A percentile compares a stretch with the other conserved stretches of the same genome.
Conservation (phyloP, 1,140 invertebrate species). For the Charaxes varanes region DNA sequence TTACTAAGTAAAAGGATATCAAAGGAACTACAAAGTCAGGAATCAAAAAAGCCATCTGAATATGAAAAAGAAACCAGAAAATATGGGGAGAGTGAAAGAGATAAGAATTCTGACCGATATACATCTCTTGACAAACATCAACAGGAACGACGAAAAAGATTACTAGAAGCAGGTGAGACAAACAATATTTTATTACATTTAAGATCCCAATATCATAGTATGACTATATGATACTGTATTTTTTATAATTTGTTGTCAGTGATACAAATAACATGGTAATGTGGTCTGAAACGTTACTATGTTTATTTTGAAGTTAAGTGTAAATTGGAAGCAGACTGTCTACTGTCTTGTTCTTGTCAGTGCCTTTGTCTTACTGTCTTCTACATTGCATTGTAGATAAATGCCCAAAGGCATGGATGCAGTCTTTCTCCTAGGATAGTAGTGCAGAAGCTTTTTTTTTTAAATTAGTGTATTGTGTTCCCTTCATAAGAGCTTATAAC, state of each 20-base stretch:
- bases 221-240: slow-evolving; percentile 10
- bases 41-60: slow-evolving; percentile 64
- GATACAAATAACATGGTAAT: no score
- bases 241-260: slow-evolving; percentile 1
- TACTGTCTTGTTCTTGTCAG: no score
- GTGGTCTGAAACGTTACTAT: no score
- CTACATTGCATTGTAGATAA: no score
- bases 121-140: slow-evolving; percentile 73
- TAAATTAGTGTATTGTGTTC: no score
- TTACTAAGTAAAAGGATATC: slow-evolving; percentile 78
- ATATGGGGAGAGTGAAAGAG: slow-evolving; percentile 58
- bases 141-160: slow-evolving; percentile 77
- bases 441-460: no score
- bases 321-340: no score
- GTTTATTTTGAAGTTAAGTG: no score
- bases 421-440: no score
- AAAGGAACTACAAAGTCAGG: slow-evolving; percentile 73
- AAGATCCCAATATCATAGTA: neutral
- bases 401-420: no score
- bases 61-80: slow-evolving; percentile 58
- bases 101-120: slow-evolving; percentile 45
- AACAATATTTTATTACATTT: neutral
- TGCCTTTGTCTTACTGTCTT: no score
- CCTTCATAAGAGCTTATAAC: no score
- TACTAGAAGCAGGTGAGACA: slow-evolving; percentile 75